phyloP scores from a whole-genome alignment of 2,797 vertebrate species.

The Sarcoramphus papa region DNA sequence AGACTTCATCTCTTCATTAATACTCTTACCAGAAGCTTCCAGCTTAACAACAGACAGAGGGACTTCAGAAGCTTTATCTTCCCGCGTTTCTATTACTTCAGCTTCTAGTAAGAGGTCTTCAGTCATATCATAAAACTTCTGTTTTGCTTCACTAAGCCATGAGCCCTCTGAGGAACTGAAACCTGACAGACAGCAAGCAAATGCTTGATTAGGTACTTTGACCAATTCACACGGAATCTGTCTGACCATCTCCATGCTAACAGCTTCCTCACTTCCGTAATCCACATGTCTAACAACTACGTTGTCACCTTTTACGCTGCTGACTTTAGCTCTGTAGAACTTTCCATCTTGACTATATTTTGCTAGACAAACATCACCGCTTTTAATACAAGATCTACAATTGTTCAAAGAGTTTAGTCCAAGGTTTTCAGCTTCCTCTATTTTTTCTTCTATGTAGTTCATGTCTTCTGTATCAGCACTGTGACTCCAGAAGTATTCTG shows the following conservation, averaged over 20 bases:
- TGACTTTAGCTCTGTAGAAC: slow-evolving; percentile 86
- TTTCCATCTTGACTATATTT: slow-evolving; percentile 78
- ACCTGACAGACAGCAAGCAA: slow-evolving; percentile 85
- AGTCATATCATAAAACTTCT: slow-evolving; percentile 75
- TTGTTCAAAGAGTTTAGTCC: not conserved
- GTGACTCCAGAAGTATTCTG: slow-evolving; percentile 88
- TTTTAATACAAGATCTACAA: slow-evolving; percentile 28
- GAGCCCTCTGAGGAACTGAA: slow-evolving; percentile 76
- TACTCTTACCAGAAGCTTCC: slow-evolving; percentile 70
- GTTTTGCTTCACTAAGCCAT: slow-evolving; percentile 77
- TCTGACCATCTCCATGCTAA: slow-evolving; percentile 70
- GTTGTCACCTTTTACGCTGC: slow-evolving; percentile 36
- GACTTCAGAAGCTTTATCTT: slow-evolving; percentile 32
- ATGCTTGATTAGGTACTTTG: slow-evolving; percentile 79
- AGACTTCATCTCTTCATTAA: slow-evolving; percentile 80
- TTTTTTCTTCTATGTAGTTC: slow-evolving; percentile 69
- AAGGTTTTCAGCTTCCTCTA: slow-evolving; percentile 69
- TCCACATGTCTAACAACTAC: slow-evolving; percentile 83
- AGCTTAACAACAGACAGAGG: slow-evolving; percentile 76
- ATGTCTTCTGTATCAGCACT: slow-evolving; percentile 70
- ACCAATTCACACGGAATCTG: slow-evolving; percentile 75
- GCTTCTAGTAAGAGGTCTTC: slow-evolving; percentile 76
- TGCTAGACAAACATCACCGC: slow-evolving; percentile 80
- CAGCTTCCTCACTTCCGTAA: slow-evolving; percentile 82
- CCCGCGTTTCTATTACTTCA: slow-evolving; percentile 69